Conservation (phyloP, 2,113 vertebrate species). For the Tonatia bakeri region DNA sequence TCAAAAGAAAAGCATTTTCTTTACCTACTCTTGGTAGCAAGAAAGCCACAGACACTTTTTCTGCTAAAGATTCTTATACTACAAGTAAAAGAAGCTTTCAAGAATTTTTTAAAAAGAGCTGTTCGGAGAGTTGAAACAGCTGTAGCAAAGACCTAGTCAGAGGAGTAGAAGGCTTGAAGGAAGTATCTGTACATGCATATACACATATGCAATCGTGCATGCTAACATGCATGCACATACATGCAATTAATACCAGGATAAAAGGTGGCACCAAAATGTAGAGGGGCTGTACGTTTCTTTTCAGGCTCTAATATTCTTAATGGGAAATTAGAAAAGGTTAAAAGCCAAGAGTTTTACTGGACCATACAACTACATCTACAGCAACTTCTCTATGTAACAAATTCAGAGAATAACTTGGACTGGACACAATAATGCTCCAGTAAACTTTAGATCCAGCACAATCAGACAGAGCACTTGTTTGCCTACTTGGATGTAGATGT, state of each 20-base stretch:
- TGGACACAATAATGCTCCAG: neutral
- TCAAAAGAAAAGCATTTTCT: slow-evolving; percentile 44
- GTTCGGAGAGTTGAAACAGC: neutral
- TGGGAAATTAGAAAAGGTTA: neutral
- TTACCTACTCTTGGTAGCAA: neutral
- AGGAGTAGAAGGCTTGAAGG: neutral
- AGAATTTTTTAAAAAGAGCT: neutral
- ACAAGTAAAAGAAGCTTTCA: neutral
- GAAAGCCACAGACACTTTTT: neutral
- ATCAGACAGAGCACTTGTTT: neutral
- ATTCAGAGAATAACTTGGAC: neutral
- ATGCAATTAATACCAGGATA: neutral
- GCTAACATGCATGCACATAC: neutral
- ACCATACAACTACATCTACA: neutral
- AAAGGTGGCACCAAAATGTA: neutral
- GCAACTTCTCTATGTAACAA: neutral
- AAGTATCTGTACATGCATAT: neutral
- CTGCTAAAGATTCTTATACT: neutral
- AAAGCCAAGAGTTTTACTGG: slow-evolving; percentile 11
- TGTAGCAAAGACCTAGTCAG: neutral
- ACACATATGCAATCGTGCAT: neutral
- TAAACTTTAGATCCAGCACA: neutral
- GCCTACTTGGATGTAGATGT: neutral
- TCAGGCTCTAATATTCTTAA: neutral
- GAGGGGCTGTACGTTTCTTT: neutral